Conservation (phyloP, 1,140 invertebrate genomes). For the Chironomus striatipennis region DNA sequence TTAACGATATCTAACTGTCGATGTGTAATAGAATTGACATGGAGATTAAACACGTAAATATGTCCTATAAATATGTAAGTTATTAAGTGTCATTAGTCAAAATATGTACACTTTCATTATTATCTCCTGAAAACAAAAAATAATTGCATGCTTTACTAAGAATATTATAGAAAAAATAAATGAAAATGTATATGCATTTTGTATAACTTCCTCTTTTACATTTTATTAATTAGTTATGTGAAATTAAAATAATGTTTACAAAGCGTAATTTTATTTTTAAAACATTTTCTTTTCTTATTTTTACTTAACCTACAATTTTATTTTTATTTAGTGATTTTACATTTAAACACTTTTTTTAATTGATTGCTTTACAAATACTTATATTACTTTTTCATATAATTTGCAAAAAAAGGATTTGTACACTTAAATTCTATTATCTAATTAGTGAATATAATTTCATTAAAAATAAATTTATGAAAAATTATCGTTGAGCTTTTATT, state of each 20-base stretch:
- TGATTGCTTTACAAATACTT: constrained; percentile 24
- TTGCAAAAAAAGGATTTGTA: not conserved
- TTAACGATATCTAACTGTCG: not conserved
- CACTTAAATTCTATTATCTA: no score
- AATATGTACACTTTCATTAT: not conserved
- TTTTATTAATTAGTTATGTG: no score
- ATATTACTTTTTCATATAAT: not conserved
- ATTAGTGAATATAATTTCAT: not conserved
- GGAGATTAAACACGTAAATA: not conserved
- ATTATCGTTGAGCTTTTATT: not conserved
- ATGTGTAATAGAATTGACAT: not conserved
- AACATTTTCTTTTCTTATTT: not conserved
- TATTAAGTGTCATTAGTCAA: not conserved
- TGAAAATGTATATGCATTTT: not conserved
- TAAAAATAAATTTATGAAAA: not conserved
- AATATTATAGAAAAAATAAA: not conserved
- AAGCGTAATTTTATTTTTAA: no score
- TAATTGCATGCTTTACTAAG: not conserved
- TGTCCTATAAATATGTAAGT: not conserved
- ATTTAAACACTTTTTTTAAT: not conserved
- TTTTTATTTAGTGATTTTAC: not conserved
- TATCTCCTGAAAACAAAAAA: not conserved
- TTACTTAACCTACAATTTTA: not conserved
- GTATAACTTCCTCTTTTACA: not conserved
- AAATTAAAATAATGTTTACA: no score